Conservation (phyloP, 1,140 invertebrate genomes). For the Drosophila sp. region DNA sequence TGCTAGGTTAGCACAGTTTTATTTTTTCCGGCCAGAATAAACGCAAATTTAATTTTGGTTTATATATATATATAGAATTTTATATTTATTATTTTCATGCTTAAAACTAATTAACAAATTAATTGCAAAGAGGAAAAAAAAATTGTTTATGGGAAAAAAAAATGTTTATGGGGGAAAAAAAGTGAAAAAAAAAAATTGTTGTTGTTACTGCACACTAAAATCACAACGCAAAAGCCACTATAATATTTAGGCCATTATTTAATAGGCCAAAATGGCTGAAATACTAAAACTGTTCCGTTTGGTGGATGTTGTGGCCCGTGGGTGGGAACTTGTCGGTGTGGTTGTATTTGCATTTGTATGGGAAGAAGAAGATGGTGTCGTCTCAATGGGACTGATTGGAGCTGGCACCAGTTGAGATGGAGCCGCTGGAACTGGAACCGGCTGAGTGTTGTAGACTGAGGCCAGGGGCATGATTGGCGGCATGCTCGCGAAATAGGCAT, state of each 20-base stretch:
- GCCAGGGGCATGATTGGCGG: slow-evolving; percentile 27
- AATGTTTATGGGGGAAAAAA: too few relatives aligned
- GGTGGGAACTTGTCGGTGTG: slow-evolving; percentile 35
- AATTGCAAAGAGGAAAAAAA: slow-evolving; percentile 24
- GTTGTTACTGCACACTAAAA: slow-evolving; percentile 65
- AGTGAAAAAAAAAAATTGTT: not conserved
- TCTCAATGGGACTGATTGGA: slow-evolving; percentile 18
- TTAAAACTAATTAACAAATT: slow-evolving; percentile 76
- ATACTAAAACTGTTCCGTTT: slow-evolving; percentile 79
- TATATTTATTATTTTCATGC: slow-evolving; percentile 10
- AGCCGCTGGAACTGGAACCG: not conserved
- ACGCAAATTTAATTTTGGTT: slow-evolving; percentile 25
- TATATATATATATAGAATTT: not conserved
- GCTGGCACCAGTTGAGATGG: slow-evolving; percentile 6
- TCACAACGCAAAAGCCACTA: slow-evolving; percentile 58
- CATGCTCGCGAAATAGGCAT: slow-evolving; percentile 47
- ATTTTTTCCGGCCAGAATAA: too few relatives aligned
- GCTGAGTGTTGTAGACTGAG: slow-evolving; percentile 22
- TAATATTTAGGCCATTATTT: not conserved
- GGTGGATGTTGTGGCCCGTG: slow-evolving; percentile 48
- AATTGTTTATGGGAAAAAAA: not conserved
- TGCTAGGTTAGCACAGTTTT: too few relatives aligned
- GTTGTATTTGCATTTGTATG: slow-evolving; percentile 1
- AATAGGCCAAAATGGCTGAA: slow-evolving; percentile 79
- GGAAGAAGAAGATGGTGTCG: slow-evolving; percentile 6